Conservation (phyloP, 1,140 invertebrate genomes). For the Bombus affinis region DNA sequence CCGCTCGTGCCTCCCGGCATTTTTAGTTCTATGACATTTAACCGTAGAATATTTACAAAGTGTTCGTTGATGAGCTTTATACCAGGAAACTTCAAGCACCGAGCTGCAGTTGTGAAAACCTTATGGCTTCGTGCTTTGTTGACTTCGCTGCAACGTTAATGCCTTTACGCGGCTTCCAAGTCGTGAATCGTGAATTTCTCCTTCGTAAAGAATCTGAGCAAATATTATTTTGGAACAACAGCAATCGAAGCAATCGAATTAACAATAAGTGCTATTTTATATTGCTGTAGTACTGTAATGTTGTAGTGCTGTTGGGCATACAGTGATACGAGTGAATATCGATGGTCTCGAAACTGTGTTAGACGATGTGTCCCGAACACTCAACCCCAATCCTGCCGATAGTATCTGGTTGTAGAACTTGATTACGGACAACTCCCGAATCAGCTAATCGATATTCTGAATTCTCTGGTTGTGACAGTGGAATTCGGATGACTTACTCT, state of each 20-base stretch:
- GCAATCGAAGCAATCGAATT: not conserved
- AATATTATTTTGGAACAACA: not conserved
- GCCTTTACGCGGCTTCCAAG: not conserved
- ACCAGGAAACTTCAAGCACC: not conserved
- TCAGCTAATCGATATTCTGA: not conserved
- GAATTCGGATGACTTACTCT: not conserved
- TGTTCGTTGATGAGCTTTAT: constrained; percentile 5
- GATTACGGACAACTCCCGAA: not conserved
- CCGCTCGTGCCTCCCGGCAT: too few relatives aligned
- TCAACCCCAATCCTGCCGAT: constrained; percentile 6
- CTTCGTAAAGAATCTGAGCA: not conserved
- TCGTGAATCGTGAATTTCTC: not conserved
- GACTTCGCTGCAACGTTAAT: not conserved
- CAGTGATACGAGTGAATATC: not conserved
- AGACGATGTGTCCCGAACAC: not conserved
- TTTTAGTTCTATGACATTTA: not conserved
- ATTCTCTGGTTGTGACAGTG: not conserved
- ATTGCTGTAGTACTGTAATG: too few relatives aligned
- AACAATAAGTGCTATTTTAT: too few relatives aligned
- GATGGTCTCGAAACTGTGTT: not conserved
- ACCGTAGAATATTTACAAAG: constrained; percentile 4
- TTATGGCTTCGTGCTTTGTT: not conserved
- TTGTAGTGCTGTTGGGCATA: too few relatives aligned
- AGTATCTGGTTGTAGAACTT: not conserved
- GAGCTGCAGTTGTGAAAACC: not conserved